Conservation (phyloP, 1,140 invertebrate species). For the Hyles vespertilio region DNA sequence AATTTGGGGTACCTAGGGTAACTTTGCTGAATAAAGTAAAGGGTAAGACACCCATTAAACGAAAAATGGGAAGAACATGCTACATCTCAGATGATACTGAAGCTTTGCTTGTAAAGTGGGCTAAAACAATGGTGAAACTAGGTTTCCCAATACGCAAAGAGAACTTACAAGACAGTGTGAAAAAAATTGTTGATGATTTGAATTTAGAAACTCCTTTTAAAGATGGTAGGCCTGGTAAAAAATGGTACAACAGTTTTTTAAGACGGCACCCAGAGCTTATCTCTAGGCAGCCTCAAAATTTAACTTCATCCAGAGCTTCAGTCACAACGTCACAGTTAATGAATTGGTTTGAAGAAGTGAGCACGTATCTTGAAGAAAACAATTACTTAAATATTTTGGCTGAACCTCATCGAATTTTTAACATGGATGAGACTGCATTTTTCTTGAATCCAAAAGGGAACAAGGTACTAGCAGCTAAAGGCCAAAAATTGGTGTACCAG, state of each 20-base stretch:
- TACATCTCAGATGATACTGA: conserved; percentile 38
- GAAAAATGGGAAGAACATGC: conserved; percentile 37
- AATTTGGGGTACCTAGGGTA: conserved; percentile 39
- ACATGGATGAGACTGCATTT: conserved; percentile 34
- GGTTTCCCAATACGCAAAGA: conserved; percentile 51
- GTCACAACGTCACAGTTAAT: conserved; percentile 13
- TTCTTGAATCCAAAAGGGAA: conserved; percentile 32
- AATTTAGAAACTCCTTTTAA: conserved; percentile 36
- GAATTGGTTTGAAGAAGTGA: too few species aligned
- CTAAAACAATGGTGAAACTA: conserved; percentile 38
- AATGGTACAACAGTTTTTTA: conserved; percentile 16
- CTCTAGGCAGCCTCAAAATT: conserved; percentile 18
- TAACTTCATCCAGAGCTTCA: conserved; percentile 20
- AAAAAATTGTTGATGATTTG: conserved; percentile 39
- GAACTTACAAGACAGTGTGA: conserved; percentile 44
- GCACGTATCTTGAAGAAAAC: conserved; percentile 4
- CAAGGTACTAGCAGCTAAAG: conserved; percentile 36
- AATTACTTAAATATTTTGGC: conserved; percentile 8
- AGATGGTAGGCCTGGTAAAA: conserved; percentile 30
- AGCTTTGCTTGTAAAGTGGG: conserved; percentile 39
- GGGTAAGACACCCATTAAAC: conserved; percentile 29
- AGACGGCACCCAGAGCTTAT: conserved; percentile 13
- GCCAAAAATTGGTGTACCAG: conserved; percentile 40
- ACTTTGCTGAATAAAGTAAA: conserved; percentile 42
- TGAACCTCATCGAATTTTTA: conserved; percentile 22